Percentiles rank a stretch among this genome's conserved stretches.
Evolutionary conservation across 2,113 vertebrate genomes (phyloP).

Genomic region (Bufo gargarizans): DNA sequence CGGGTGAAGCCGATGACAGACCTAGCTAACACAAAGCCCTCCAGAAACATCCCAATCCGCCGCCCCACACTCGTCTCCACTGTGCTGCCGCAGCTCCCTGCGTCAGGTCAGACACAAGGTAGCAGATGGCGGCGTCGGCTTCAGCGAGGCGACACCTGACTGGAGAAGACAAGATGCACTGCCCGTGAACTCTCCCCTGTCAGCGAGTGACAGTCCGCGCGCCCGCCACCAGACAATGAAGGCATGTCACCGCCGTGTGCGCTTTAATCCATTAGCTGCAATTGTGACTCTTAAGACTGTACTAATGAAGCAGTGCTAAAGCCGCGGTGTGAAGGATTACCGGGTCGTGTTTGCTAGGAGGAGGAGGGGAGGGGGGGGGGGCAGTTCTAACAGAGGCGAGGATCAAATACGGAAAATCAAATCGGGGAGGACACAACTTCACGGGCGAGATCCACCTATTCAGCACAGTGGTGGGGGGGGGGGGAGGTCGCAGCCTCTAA

Average conservation of each 20-base stretch:
- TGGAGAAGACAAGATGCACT: slow-evolving; percentile 12
- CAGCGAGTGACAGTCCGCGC: neutral
- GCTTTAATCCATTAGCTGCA: slow-evolving; percentile 60
- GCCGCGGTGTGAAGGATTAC: slow-evolving; percentile 66
- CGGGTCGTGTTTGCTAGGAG: neutral
- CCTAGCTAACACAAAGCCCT: slow-evolving; percentile 63
- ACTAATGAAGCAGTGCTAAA: slow-evolving; percentile 65
- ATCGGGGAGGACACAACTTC: too few species aligned
- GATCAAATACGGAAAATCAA: too few species aligned
- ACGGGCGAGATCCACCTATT: slow-evolving; percentile 40
- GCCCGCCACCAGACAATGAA: slow-evolving; percentile 58
- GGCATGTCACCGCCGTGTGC: slow-evolving; percentile 54
- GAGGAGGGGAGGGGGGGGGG: neutral
- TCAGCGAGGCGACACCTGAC: slow-evolving; percentile 31
- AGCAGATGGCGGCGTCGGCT: slow-evolving; percentile 5
- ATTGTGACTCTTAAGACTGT: slow-evolving; percentile 64
- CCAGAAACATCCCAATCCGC: slow-evolving; percentile 62
- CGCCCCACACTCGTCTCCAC: slow-evolving; percentile 55
- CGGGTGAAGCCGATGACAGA: neutral
- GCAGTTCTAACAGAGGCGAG: too few species aligned
- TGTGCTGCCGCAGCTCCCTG: slow-evolving; percentile 65
- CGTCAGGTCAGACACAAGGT: slow-evolving; percentile 61
- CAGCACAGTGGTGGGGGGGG: slow-evolving; percentile 55
- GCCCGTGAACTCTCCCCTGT: neutral
- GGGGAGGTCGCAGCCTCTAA: slow-evolving; percentile 18